Base-by-base conservation (phyloP, 2,888 invertebrate species). In the Caenorhabditis japonica region DNA sequence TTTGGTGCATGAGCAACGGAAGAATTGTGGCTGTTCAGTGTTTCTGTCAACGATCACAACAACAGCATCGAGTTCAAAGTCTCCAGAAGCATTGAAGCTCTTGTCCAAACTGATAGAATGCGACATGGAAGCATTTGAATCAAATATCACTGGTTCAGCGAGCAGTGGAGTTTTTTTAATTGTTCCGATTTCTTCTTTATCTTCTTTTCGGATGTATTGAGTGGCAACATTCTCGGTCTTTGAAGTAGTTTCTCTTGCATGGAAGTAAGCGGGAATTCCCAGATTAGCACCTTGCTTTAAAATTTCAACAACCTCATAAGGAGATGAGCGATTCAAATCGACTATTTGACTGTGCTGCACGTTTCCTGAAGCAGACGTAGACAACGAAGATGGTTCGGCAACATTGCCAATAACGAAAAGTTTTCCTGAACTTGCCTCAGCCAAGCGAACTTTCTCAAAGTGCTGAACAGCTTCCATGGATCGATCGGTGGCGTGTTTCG, bases 221-320 rank as follows among this genome's bases (percentile, higher is more conserved):
- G 75, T 52, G 1, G 79, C 75, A 21, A 79, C 53, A 46, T 79
- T 71, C 62, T 85, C 83, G 3, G 56, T 66, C 38, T 62, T 60
- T 12, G 61, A 68, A 4, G 69, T 75, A 17, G 81, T 58, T 64
- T 85, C 85, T 30, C 69, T 52, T 7, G 70, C 60, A 23, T 38
- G 51, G 41, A 80, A 68, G 12, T 44, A 55, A 7, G 66, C 60
- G 5, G 76, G 58, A 13, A 77, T 66, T 17, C 66, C 74, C 19
- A 52, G 55, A 59, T 85, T 85, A 1, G 77, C 73, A 17, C 69
- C 75, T 34, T 69, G 33, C 13, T 33, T 52, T n/a, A 62, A 21
- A 25, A 69, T 55, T 17, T 75, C 75, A 3, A 66, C 71, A 13
- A 34, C 15, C 17, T 62, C 49, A 19, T 49, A 44, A 21, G 70